Conservation (phyloP, 2,113 vertebrate genomes). For the Megaceryle torquata region DNA sequence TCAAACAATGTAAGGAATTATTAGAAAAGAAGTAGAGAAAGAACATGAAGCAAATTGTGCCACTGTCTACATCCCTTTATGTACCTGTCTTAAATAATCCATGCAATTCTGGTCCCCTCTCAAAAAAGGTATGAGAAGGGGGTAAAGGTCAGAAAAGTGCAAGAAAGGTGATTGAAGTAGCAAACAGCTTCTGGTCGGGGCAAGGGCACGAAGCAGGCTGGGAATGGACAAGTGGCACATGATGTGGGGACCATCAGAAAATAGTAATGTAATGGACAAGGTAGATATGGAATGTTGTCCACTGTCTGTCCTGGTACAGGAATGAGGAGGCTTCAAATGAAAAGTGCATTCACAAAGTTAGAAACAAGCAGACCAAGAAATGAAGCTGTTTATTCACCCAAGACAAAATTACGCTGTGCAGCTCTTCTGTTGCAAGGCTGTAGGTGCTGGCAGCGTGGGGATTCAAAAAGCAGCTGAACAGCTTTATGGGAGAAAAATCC, state of each 20-base stretch:
- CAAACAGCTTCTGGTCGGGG: not conserved
- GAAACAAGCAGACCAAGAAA: not conserved
- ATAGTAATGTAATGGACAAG: not conserved
- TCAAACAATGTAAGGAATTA: not conserved
- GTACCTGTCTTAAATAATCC: not conserved
- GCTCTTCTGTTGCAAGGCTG: not conserved
- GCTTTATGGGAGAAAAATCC: not conserved
- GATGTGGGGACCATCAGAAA: rapidly evolving
- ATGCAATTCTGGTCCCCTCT: not conserved
- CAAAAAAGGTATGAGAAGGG: not conserved
- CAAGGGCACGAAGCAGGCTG: not conserved
- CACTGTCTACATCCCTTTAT: not conserved
- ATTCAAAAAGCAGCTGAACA: not conserved
- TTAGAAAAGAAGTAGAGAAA: not conserved
- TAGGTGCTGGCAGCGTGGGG: not conserved
- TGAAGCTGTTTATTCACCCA: not conserved
- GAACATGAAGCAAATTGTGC: not conserved
- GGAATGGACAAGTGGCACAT: not conserved
- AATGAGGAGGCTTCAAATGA: not conserved
- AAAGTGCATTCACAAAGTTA: not conserved
- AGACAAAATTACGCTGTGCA: rapidly evolving
- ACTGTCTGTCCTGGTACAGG: not conserved
- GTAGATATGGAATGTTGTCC: too few species aligned
- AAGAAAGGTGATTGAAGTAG: not conserved
- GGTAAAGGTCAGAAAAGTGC: not conserved